Percentiles rank a stretch among this genome's conserved stretches.
Evolutionary conservation across 2,888 invertebrate genomes (phyloP).

Genomic region (Agrochola lota): DNA sequence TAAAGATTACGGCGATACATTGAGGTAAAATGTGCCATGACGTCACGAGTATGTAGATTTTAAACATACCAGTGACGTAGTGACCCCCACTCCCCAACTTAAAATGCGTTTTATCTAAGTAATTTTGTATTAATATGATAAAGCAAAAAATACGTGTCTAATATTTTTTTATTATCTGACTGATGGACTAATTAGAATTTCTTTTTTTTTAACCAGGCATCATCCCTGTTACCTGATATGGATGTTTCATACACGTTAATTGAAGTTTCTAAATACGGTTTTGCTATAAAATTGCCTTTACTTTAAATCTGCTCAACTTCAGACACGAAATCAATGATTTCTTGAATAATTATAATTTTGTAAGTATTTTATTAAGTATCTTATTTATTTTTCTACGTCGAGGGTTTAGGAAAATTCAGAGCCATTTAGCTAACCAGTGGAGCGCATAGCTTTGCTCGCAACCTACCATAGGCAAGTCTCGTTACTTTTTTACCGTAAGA

Average conservation of each 20-base stretch:
- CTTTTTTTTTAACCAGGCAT: too few relatives aligned
- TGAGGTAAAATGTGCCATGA: too few relatives aligned
- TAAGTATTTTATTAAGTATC: conserved; percentile 76
- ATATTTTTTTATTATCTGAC: too few relatives aligned
- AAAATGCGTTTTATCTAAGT: too few relatives aligned
- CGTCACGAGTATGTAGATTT: too few relatives aligned
- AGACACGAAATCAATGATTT: conserved; percentile 70
- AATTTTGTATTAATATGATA: too few relatives aligned
- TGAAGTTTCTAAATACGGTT: background rate
- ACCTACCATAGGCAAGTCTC: conserved; percentile 87
- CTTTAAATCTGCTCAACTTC: conserved; percentile 50
- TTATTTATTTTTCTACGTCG: conserved; percentile 84
- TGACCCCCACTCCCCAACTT: too few relatives aligned
- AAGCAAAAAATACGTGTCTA: too few relatives aligned
- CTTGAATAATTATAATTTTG: conserved; percentile 62
- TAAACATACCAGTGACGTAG: too few relatives aligned
- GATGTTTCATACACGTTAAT: background rate
- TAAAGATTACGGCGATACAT: too few relatives aligned
- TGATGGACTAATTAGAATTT: too few relatives aligned
- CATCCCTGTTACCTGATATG: background rate
- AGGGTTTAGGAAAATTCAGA: conserved; percentile 84
- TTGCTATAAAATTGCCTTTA: background rate
- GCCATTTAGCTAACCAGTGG: conserved; percentile 79
- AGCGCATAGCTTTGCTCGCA: conserved; percentile 57
- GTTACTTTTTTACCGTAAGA: conserved; percentile 86